These are phyloP conservation scores for Drosophila bifasciata DNA, from an alignment of 1,140 invertebrate species.

Conservation along the genomic window DNA sequence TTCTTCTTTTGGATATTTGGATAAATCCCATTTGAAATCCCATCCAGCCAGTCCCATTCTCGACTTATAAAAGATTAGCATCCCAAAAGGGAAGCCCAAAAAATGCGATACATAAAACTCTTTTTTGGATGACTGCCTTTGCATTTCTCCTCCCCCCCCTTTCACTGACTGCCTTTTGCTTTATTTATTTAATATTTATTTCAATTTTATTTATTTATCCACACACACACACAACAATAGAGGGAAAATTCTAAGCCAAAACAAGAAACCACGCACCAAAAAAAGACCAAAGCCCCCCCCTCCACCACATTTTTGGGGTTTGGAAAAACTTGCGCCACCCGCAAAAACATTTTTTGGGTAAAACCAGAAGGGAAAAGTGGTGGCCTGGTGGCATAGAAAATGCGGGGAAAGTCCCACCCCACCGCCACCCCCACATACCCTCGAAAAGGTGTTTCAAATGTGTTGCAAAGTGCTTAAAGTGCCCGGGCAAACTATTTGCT, in stretches of 20 bases:
- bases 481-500: slow-evolving; percentile 67
- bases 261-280: slow-evolving; percentile 1
- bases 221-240: slow-evolving; percentile 22
- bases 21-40: background rate
- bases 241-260: slow-evolving; percentile 26
- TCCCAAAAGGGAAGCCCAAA: slow-evolving; percentile 8
- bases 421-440: too few species aligned
- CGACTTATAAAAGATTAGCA: slow-evolving; percentile 16
- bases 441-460: slow-evolving; percentile 72
- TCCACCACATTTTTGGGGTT: slow-evolving; percentile 29
- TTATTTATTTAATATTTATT: slow-evolving; percentile 79
- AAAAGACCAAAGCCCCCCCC: slow-evolving; percentile 1
- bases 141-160: background rate
- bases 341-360: slow-evolving; percentile 7
- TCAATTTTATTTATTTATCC: slow-evolving; percentile 77
- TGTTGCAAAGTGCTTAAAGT: slow-evolving; percentile 76
- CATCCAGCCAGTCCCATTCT: background rate
- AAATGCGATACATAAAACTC: slow-evolving; percentile 42
- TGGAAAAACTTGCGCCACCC: slow-evolving; percentile 30
- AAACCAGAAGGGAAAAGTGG: slow-evolving; percentile 11
- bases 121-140: slow-evolving; percentile 47
- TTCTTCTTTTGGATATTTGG: background rate
- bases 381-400: slow-evolving; percentile 3
- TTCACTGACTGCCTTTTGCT: slow-evolving; percentile 38
- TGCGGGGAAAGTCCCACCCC: slow-evolving; percentile 59